Conservation (phyloP, 2,888 invertebrate genomes). For the Papilio gigon region DNA sequence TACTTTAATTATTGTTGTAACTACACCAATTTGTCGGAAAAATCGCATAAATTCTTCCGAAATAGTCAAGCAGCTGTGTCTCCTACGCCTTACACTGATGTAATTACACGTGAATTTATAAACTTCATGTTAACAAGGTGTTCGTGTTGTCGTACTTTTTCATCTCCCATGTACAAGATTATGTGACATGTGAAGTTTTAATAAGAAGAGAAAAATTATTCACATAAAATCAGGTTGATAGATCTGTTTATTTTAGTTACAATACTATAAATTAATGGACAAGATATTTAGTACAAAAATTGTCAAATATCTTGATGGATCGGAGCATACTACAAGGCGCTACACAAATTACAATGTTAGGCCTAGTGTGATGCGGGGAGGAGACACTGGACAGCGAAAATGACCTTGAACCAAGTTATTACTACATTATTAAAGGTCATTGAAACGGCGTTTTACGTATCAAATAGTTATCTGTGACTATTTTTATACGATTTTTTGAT, state of each 20-base stretch:
- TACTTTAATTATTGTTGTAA: conserved; percentile 42
- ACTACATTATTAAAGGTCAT: too few species aligned
- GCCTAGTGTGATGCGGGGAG: too few species aligned
- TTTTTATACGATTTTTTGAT: neutral
- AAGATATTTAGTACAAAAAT: too few species aligned
- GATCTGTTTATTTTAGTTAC: too few species aligned
- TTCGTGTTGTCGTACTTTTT: conserved; percentile 60
- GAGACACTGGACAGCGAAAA: too few species aligned
- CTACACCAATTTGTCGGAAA: conserved; percentile 44
- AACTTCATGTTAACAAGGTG: conserved; percentile 64
- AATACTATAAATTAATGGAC: too few species aligned
- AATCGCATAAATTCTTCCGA: conserved; percentile 45
- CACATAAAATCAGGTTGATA: neutral
- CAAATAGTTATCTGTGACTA: neutral
- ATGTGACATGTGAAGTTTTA: neutral
- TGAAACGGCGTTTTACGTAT: too few species aligned
- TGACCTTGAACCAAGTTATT: too few species aligned
- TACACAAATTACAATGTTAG: too few species aligned
- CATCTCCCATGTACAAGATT: conserved; percentile 10
- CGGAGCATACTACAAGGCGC: too few species aligned
- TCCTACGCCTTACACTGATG: conserved; percentile 53
- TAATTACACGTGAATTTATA: conserved; percentile 76
- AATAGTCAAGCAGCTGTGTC: conserved; percentile 61
- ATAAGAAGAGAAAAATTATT: neutral
- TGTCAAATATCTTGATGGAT: too few species aligned